phyloP scores from a whole-genome alignment of 2,797 vertebrate species.

The Oreochromis grahami region DNA sequence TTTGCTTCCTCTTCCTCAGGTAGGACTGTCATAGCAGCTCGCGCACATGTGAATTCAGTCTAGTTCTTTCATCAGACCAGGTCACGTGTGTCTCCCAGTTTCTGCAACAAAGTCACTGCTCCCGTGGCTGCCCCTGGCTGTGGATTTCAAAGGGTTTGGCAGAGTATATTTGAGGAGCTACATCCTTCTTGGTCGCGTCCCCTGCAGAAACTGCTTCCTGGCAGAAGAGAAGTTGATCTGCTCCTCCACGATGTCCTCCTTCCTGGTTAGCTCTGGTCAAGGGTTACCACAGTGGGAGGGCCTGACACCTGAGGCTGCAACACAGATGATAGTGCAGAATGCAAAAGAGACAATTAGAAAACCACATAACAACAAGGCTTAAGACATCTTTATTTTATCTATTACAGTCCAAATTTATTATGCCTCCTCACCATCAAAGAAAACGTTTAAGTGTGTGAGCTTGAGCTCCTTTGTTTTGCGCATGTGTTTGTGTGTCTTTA shows the following conservation, averaged over 20 bases:
- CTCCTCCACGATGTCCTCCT: constrained; percentile 88
- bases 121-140: constrained; percentile 25
- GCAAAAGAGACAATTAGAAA: neutral
- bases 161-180: constrained; percentile 86
- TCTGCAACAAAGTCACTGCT: constrained; percentile 29
- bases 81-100: constrained; percentile 68
- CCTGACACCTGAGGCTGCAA: constrained; percentile 51
- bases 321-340: neutral
- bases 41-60: constrained; percentile 85
- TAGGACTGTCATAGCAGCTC: constrained; percentile 87
- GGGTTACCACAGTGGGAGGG: constrained; percentile 51
- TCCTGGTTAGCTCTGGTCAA: constrained; percentile 71
- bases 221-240: constrained; percentile 92
- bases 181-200: constrained; percentile 71
- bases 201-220: constrained; percentile 89
- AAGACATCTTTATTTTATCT: neutral
- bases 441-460: neutral
- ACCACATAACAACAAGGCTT: neutral
- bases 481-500: constrained; percentile 8
- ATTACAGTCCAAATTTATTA: neutral
- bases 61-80: constrained; percentile 77
- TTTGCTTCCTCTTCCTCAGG: constrained; percentile 85
- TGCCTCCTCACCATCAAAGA: neutral
- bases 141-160: constrained; percentile 87
- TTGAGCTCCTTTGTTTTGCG: neutral